Evolutionary conservation across 2,113 vertebrate genomes (phyloP), one percentile per base, ranked within the genome.

Genomic region (Ammodytes dubius): DNA sequence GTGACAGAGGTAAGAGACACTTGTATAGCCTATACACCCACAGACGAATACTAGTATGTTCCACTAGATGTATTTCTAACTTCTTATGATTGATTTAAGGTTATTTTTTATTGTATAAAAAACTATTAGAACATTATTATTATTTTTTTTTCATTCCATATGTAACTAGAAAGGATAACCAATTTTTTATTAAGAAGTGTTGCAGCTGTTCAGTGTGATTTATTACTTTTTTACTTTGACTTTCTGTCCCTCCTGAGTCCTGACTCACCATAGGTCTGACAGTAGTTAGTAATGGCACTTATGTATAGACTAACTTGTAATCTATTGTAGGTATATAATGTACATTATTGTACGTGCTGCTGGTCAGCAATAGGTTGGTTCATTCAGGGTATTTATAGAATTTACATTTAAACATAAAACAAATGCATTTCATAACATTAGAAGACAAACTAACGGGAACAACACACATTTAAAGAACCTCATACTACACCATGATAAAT

Each of bases 1-100:
- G 64, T 93, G 42, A 94, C 93, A 3, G 94, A 95, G 90, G 95
- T 97, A 87, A 81, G 83, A 9, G 0, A 40, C 7, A 11, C 5
- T 19, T 43, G 7, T 53, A 27, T 27, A 27, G 27, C 27, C 69
- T 4, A 70, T 43, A 27, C 49, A 52, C 3, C 14, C 27, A 39
- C 3, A 42, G 15, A 54, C 3, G 7, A 69, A 68, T 15, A n/a
- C 37, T 52, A 7, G 2, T 37, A 15, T 39, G 15, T 40, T 53
- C 8, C 65, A 52, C 15, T 40, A 11, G 17, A 50, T 67, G 9
- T 6, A 47, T 50, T 39, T 42, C 39, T 40, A 13, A 49, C 47
- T 49, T 49, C 3, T 40, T 60, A 1, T 42, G 39, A 37, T 60
- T 3, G 39, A 9, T 17, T 7, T 60, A 7, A 60, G 56, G n/a